A percentile compares a stretch with the other conserved stretches of the same genome.
phyloP scores from a whole-genome alignment of 2,113 vertebrate species.

The Bucco capensis region DNA sequence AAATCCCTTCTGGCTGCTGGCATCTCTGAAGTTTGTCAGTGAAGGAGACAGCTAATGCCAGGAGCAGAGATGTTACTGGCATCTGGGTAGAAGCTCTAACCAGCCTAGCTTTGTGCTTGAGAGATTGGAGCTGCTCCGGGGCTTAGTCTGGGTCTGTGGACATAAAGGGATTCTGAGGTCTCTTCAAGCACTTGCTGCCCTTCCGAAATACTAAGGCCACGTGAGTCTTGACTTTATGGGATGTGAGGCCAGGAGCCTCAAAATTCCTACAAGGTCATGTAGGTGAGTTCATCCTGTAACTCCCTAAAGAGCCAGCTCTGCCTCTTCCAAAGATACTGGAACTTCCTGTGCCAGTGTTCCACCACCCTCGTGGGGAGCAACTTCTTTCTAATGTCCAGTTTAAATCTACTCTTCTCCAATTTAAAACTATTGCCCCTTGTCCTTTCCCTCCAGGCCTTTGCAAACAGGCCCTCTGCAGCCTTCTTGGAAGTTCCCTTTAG shows the following conservation, averaged over 20 bases:
- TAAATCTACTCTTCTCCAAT: too few relatives aligned
- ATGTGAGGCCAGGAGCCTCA: background rate
- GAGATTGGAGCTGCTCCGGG: background rate
- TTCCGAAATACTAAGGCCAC: background rate
- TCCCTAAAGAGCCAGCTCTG: background rate
- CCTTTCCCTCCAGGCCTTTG: too few relatives aligned
- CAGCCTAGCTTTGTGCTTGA: too few relatives aligned
- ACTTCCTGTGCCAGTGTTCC: too few relatives aligned
- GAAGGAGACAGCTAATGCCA: background rate
- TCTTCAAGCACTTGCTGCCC: background rate
- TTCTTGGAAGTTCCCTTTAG: too few relatives aligned
- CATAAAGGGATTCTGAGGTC: background rate
- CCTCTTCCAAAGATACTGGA: background rate
- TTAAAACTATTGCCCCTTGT: too few relatives aligned
- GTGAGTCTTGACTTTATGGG: background rate
- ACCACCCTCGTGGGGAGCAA: too few relatives aligned
- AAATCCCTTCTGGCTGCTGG: background rate
- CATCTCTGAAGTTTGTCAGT: background rate
- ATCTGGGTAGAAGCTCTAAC: background rate
- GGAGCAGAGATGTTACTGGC: background rate
- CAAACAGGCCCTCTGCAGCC: too few relatives aligned
- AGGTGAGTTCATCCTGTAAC: background rate
- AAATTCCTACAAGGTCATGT: background rate
- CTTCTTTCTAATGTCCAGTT: too few relatives aligned
- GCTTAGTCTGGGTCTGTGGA: background rate